Conservation (phyloP, 2,113 vertebrate species). For the Mobula hypostoma region DNA sequence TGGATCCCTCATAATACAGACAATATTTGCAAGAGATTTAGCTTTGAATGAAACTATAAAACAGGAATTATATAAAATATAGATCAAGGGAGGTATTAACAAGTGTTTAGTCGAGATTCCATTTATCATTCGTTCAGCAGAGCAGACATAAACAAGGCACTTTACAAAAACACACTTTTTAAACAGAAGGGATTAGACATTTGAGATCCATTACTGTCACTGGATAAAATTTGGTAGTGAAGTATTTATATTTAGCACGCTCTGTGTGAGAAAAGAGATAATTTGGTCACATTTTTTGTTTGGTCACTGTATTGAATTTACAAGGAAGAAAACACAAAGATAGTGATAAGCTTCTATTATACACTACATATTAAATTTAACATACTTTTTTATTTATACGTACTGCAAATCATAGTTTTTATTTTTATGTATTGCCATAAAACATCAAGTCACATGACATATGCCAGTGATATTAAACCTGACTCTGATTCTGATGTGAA, state of each 20-base stretch:
- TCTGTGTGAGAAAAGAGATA: not conserved
- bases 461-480: no score
- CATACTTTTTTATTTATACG: no score
- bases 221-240: not conserved
- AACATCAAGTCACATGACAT: no score
- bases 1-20: not conserved
- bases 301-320: not conserved
- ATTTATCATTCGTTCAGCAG: not conserved
- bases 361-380: no score
- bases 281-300: not conserved
- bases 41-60: not conserved
- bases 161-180: slow-evolving; percentile 11
- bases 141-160: not conserved
- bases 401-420: no score
- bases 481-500: no score
- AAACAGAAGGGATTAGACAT: not conserved
- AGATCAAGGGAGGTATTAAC: not conserved
- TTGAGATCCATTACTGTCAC: not conserved
- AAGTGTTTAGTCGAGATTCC: not conserved
- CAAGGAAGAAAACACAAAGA: no score
- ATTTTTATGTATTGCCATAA: no score
- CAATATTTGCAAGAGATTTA: slow-evolving; percentile 17
- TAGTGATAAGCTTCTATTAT: not conserved
- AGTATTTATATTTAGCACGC: not conserved
- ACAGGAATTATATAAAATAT: not conserved